Base-by-base conservation (phyloP, 2,797 vertebrate genomes). In the Centroberyx gerrardi region DNA sequence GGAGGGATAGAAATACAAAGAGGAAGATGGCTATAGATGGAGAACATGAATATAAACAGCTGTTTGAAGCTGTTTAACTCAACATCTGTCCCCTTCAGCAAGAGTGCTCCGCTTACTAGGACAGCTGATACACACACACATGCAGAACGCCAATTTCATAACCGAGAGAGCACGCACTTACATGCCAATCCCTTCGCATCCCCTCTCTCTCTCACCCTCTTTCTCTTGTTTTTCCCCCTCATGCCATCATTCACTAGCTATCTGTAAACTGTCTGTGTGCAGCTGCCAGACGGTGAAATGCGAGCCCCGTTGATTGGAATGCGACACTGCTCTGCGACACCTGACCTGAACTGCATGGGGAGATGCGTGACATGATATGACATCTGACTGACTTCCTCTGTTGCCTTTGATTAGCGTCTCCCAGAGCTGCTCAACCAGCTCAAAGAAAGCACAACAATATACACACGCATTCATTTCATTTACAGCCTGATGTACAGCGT, bases 41-140 rank as follows among this genome's bases (percentile, higher is more conserved):
- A 69, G 60, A 64, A 44, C 54, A 59, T 62, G 65, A 74, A 70
- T 54, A 33, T 70, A 62, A 88, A 81, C 81, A 78, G 78, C 80
- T 79, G 88, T 81, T 83, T 68, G 48, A 68, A 60, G 66, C 81
- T 49, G 68, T 82, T 75, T 72, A 73, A 76, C 74, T 75, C 80
- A 76, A 78, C 88, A 88, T 88, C 89, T 88, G 80, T 82, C 84
- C 76, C 59, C 79, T 58, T 68, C 72, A 58, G 63, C n/a, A 6
- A 29, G 61, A 65, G 65, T 9, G 73, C 62, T 59, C 68, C 36
- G 76, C 74, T 75, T 58, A 62, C 58, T 6, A 3, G 74, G 70
- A 81, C 82, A 76, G 76, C 72, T 77, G 56, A 81, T 76, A 27
- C 59, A 66, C 42, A 28, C 63, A 62, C 3, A 13, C 66, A 62